Evolutionary conservation across 2,113 vertebrate genomes (phyloP).

Genomic region (Zosterops pallidus): DNA sequence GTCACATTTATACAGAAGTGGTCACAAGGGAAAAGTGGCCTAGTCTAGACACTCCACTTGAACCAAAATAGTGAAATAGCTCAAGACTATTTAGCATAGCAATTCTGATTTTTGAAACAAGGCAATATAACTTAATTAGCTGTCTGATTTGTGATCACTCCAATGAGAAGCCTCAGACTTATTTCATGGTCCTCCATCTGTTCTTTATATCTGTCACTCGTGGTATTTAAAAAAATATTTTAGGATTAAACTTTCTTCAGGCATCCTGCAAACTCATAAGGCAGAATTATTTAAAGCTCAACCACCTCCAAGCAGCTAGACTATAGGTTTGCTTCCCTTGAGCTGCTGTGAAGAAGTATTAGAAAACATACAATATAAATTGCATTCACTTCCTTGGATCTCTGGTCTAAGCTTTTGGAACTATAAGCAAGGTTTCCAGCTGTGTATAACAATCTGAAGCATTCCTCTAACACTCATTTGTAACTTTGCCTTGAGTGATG

Average conservation of each 20-base stretch:
- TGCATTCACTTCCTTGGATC: not conserved
- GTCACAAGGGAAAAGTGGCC: not conserved
- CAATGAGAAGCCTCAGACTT: not conserved
- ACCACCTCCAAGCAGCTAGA: not conserved
- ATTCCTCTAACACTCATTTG: not conserved
- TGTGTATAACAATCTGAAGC: not conserved
- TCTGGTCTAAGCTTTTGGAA: not conserved
- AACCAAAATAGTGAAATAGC: not conserved
- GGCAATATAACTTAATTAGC: not conserved
- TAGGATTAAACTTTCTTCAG: not conserved
- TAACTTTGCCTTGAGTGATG: not conserved
- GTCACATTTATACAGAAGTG: not conserved
- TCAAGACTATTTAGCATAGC: not conserved
- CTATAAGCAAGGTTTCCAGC: not conserved
- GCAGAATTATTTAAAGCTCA: not conserved
- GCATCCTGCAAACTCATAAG: not conserved
- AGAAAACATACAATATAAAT: not conserved
- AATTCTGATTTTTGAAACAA: not conserved
- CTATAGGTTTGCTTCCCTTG: not conserved
- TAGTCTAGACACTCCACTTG: not conserved
- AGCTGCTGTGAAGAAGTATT: not conserved
- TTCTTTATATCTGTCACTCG: not conserved
- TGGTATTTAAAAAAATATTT: not conserved
- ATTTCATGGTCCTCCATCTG: not conserved
- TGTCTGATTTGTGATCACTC: not conserved